phyloP scores from a whole-genome alignment of 2,888 invertebrate genomes.

The Exephanes ischioxanthus region DNA sequence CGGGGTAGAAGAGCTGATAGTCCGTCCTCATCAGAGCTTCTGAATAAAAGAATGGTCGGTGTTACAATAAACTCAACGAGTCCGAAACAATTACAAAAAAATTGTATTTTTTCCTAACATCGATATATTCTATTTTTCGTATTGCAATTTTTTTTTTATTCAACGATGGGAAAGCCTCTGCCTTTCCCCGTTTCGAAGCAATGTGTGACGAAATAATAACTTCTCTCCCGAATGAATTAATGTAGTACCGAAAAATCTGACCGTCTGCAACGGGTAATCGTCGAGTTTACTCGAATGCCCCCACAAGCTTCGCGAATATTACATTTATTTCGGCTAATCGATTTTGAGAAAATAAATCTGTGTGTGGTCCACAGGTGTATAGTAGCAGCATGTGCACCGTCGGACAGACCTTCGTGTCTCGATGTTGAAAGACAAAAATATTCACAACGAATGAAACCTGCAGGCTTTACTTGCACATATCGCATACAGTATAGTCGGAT shows the following conservation, averaged over 20 bases:
- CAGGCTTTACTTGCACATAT: conserved; percentile 3
- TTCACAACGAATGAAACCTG: conserved; percentile 20
- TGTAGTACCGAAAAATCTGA: not conserved
- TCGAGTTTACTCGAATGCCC: not conserved
- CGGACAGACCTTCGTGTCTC: conserved; percentile 27
- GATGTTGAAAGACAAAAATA: not conserved
- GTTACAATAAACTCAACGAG: not conserved
- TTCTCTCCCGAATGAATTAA: not conserved
- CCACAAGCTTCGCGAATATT: not conserved
- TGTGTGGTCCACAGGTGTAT: conserved; percentile 19
- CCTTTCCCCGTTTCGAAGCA: not conserved
- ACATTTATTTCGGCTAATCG: conserved; percentile 11
- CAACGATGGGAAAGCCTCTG: not conserved
- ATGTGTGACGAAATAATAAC: not conserved
- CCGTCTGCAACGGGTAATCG: conserved; percentile 5
- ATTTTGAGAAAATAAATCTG: conserved; percentile 17
- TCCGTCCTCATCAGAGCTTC: conserved; percentile 83
- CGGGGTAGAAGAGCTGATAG: conserved; percentile 83
- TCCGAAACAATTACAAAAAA: not conserved
- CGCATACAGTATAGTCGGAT: not conserved
- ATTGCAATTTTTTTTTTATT: not conserved
- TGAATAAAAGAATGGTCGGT: conserved; percentile 62
- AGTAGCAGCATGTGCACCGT: not conserved
- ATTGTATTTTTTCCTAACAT: not conserved
- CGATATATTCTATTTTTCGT: not conserved